phyloP scores from a whole-genome alignment of 1,140 invertebrate genomes.

The Neotoxoptera formosana region DNA sequence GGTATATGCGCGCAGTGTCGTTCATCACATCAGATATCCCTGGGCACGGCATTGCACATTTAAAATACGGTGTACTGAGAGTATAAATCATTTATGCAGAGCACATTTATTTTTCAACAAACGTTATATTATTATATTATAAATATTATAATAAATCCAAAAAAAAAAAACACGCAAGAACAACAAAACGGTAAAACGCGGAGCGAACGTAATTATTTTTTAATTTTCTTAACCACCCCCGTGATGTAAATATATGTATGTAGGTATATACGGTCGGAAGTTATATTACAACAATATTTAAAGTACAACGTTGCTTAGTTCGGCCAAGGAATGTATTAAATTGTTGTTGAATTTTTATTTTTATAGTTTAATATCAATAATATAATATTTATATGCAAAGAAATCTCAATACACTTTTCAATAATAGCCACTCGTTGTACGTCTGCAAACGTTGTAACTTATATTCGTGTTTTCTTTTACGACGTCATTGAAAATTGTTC shows the following conservation, averaged over 20 bases:
- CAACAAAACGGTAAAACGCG: neutral
- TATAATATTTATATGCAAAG: neutral
- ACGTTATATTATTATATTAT: constrained; percentile 24
- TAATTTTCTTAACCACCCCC: neutral
- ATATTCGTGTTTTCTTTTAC: neutral
- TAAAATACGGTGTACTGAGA: neutral
- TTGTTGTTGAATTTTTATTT: neutral
- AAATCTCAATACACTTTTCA: neutral
- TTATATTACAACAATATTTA: neutral
- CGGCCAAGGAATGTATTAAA: neutral
- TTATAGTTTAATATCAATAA: neutral
- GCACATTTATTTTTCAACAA: constrained; percentile 49
- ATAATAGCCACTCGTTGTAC: neutral
- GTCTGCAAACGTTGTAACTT: neutral
- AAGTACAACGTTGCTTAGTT: neutral
- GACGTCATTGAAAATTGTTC: neutral
- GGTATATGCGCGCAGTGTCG: neutral
- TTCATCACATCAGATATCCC: constrained; percentile 48
- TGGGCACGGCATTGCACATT: neutral
- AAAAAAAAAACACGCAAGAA: neutral
- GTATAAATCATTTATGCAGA: constrained; percentile 42
- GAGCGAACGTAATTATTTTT: neutral
- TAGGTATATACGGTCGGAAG: neutral
- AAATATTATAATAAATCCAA: constrained; percentile 18
- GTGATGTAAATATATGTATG: neutral